Evolutionary conservation across 2,888 invertebrate species (phyloP), one percentile per base, ranked within the genome.

Genomic region (Apamea crenata): DNA sequence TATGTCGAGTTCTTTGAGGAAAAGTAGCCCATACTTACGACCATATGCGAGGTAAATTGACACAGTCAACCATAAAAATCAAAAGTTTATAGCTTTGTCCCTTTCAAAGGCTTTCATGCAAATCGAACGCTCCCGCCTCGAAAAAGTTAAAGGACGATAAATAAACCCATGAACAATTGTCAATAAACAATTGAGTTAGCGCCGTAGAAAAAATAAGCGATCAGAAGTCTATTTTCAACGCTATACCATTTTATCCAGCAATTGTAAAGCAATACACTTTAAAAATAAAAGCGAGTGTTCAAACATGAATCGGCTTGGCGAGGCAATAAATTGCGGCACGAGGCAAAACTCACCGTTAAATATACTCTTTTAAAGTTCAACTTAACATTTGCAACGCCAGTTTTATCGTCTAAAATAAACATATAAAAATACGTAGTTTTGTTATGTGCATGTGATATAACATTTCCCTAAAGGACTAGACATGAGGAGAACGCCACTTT

Each of bases 321-420:
- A 86, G 83, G 87, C 90, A 88, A 91, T 92, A 91, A 91, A 92
- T 92, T 90, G 86, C 87, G 85, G 83, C 86, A 83, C 86, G 84
- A 84, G 86, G 89, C 87, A 85, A 92, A 90, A 89, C 87, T 89
- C 86, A 78, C 88, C 87, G 87, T 91, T 91, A 89, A 90, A 87
- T 91, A 87, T 89, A 89, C 88, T 89, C 83, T 88, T 88, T 89
- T 91, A 92, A 91, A 91, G 91, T 91, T 90, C 85, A 92, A 90
- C 82, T 91, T 89, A 85, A 87, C 90, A 89, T 91, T 91, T 89
- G 88, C 84, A 84, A 89, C 78, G 85, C 82, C 87, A 84, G 89
- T 82, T 91, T 90, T 90, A 90, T 90, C 86, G 90, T 86, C 86
- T 87, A 90, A 91, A 91, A 91, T 89, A 91, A 89, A 90, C 88